Conservation (phyloP, 2,888 invertebrate genomes). For the Macrosiphum euphorbiae region DNA sequence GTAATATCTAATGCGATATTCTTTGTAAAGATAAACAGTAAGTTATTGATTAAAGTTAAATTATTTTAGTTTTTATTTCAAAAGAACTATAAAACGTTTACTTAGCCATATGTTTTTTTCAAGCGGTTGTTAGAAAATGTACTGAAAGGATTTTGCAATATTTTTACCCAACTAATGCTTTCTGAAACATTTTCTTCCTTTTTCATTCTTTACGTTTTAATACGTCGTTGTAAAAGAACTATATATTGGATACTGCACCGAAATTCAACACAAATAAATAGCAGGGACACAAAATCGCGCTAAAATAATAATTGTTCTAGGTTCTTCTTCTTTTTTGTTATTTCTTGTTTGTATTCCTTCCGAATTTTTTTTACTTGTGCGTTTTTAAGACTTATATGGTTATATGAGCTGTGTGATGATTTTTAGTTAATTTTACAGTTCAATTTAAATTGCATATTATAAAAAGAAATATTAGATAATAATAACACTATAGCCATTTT, state of each 20-base stretch:
- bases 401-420: neutral
- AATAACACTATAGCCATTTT: neutral
- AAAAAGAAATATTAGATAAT: neutral
- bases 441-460: neutral
- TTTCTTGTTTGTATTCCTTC: neutral
- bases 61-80: neutral
- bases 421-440: neutral
- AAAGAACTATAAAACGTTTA: neutral
- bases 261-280: conserved; percentile 23
- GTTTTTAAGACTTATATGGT: neutral
- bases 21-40: neutral
- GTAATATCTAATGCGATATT: neutral
- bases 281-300: neutral
- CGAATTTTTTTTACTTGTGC: neutral
- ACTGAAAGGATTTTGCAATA: conserved; percentile 20
- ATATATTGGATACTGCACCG: neutral
- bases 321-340: neutral
- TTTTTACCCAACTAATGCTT: neutral
- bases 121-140: neutral
- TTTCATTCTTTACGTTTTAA: conserved; percentile 37
- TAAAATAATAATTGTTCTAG: neutral
- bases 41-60: neutral
- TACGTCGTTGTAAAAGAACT: conserved; percentile 28
- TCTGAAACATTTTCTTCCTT: neutral
- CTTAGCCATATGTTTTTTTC: neutral